Evolutionary conservation across 2,888 invertebrate genomes (phyloP), one percentile per base, ranked within the genome.

Genomic region (Aspidapion aeneum): DNA sequence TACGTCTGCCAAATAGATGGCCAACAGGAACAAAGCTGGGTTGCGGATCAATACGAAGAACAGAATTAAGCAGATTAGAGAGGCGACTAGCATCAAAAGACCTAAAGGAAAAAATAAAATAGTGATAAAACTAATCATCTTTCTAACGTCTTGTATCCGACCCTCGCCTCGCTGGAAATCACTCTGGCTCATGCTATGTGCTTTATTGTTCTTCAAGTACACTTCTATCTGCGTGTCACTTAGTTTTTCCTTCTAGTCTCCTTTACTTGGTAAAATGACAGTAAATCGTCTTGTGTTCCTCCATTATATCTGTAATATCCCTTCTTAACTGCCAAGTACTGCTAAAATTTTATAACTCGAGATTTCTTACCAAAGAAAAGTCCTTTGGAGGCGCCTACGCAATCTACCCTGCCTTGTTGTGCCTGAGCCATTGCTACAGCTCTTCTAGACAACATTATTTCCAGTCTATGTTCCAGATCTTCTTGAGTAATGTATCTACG

Each of bases 1-100:
- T 22, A 92, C 93, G 80, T 96, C 95, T 20, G 94, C 94, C 75
- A 96, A 83, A 77, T 95, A 94, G 74, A 96, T 92, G 61, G 95
- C 94, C 71, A 96, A 83, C 69, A 94, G 85, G 71, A 90, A 89
- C 77, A 93, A 86, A 75, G 92, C 87, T 66, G 89, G 88, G 79
- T 94, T 91, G 79, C 91, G 91, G 71, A 96, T 91, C 74, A 97
- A 86, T 70, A 97, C 96, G 84, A 96, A 96, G 90, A 96, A 97
- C 69, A 96, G 87, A 74, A 97, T 96, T 79, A 97, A 85, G 81
- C 94, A 94, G 80, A 96, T 96, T 72, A 96, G 85, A 19, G 95
- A 93, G 62, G 92, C 93, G 70, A 96, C 95, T 73, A 96, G 84
- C 68, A 95, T 86, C 65, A 96, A 85, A 59, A 96, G 85, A 73